Evolutionary conservation across 2,797 vertebrate species (phyloP).

Genomic region (Scarus forsteni): DNA sequence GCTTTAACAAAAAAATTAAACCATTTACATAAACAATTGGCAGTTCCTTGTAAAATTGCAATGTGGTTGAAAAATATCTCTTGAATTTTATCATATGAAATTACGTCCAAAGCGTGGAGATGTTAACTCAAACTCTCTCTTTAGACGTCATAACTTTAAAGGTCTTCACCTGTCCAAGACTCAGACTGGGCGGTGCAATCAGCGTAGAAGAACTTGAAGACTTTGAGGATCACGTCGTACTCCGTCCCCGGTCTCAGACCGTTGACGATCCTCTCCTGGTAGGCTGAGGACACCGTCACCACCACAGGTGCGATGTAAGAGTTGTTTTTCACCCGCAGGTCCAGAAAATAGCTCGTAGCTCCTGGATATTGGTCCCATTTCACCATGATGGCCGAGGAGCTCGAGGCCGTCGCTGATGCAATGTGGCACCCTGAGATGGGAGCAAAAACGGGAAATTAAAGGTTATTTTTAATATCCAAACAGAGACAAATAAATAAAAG

Average conservation of each 20-base stretch:
- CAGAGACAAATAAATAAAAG: too few relatives aligned
- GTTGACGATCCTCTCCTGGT: slow-evolving; percentile 51
- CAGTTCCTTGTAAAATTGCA: too few relatives aligned
- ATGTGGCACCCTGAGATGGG: slow-evolving; percentile 76
- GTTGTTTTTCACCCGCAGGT: slow-evolving; percentile 79
- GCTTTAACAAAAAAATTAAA: too few relatives aligned
- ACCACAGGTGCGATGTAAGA: slow-evolving; percentile 68
- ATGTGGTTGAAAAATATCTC: too few relatives aligned
- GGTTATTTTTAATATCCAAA: too few relatives aligned
- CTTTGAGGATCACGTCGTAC: slow-evolving; percentile 84
- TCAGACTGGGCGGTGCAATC: slow-evolving; percentile 48
- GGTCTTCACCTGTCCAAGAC: slow-evolving; percentile 75
- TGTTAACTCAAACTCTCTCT: too few relatives aligned
- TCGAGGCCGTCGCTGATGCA: slow-evolving; percentile 62
- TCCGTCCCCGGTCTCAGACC: slow-evolving; percentile 78
- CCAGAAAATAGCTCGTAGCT: slow-evolving; percentile 81
- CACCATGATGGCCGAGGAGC: slow-evolving; percentile 76
- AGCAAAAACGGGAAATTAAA: not conserved
- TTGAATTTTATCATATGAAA: too few relatives aligned
- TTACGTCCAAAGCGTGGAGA: too few relatives aligned
- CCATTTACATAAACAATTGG: too few relatives aligned
- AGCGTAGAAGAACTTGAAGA: slow-evolving; percentile 65
- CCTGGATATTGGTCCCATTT: slow-evolving; percentile 71
- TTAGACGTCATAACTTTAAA: not conserved
- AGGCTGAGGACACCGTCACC: not conserved